phyloP scores from a whole-genome alignment of 1,140 invertebrate species.

The Drosophila tani region DNA sequence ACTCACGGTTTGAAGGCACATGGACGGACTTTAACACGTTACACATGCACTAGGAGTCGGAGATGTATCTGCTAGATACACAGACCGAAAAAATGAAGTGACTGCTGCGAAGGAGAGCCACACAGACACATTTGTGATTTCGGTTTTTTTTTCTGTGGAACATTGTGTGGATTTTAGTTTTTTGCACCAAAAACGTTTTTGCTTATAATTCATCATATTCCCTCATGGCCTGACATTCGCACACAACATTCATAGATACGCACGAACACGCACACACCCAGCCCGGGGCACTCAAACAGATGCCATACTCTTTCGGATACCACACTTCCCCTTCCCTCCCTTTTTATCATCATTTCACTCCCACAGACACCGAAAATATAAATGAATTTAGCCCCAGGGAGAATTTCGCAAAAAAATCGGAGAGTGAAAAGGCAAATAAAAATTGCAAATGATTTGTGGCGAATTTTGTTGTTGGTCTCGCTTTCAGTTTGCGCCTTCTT shows the following conservation, averaged over 20 bases:
- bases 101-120: conserved; percentile 24
- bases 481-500: conserved; percentile 71
- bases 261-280: conserved; percentile 45
- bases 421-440: conserved; percentile 59
- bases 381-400: conserved; percentile 76
- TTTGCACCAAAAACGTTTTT: conserved; percentile 43
- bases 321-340: conserved; percentile 1
- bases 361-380: conserved; percentile 57
- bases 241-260: conserved; percentile 66
- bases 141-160: conserved; percentile 66
- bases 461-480: conserved; percentile 57
- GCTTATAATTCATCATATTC: conserved; percentile 78
- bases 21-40: conserved; percentile 49
- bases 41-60: conserved; percentile 67
- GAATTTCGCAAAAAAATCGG: conserved; percentile 72
- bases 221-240: conserved; percentile 74
- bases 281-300: conserved; percentile 20
- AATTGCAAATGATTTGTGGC: conserved; percentile 81
- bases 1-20: conserved; percentile 40
- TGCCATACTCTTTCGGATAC: conserved; percentile 29
- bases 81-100: conserved; percentile 11
- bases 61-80: conserved; percentile 71
- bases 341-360: background rate
- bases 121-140: conserved; percentile 65
- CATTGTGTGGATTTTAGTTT: conserved; percentile 60